Evolutionary conservation across 2,888 invertebrate genomes (phyloP).

Genomic region (Mesorhabditis belari): DNA sequence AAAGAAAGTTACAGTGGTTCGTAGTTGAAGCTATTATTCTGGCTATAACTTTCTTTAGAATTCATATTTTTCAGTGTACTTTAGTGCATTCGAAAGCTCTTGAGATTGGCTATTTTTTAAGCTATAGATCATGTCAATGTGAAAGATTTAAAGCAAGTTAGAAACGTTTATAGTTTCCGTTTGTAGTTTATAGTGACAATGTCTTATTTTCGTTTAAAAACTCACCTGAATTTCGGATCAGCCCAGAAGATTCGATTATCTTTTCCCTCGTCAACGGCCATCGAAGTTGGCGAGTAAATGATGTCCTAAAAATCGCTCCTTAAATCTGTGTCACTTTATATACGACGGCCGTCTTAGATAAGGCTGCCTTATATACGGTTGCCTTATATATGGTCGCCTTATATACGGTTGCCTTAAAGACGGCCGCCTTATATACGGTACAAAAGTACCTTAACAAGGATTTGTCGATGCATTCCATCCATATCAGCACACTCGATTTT

Average conservation of each 20-base stretch:
- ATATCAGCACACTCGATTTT: conserved; percentile 93
- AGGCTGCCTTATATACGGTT: no score
- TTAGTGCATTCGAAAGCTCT: no score
- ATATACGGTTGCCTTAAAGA: no score
- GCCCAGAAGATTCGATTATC: conserved; percentile 88
- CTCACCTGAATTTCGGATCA: conserved; percentile 78
- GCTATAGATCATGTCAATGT: no score
- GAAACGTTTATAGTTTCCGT: no score
- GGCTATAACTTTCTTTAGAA: no score
- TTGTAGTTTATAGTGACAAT: no score
- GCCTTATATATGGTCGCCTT: no score
- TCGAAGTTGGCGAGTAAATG: conserved; percentile 77
- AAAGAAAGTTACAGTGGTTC: no score
- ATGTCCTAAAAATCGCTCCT: conserved; percentile 62
- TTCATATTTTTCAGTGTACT: no score
- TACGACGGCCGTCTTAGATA: no score
- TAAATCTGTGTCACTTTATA: neutral
- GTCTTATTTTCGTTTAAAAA: conserved; percentile 77
- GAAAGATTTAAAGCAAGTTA: no score
- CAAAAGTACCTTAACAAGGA: conserved; percentile 1
- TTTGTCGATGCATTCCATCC: conserved; percentile 82
- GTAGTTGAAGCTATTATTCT: conserved; percentile 64
- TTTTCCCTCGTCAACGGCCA: conserved; percentile 83
- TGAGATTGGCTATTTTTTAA: conserved; percentile 31
- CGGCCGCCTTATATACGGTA: neutral